Base-by-base conservation (phyloP, 2,797 vertebrate species). In the Labeo calbasu region DNA sequence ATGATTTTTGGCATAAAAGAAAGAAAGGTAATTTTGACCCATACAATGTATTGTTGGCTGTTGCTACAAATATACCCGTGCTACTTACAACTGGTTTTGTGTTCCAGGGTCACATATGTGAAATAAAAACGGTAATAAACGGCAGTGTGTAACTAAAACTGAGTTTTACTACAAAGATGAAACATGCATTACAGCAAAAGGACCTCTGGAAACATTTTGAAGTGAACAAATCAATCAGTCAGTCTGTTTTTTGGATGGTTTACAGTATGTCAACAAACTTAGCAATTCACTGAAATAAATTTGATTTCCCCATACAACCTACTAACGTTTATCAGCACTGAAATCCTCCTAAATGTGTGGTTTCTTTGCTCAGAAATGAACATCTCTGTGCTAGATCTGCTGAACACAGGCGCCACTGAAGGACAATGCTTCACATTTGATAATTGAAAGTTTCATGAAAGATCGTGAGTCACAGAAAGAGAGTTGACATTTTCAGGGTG, bases 401-500 rank as follows among this genome's bases (percentile, higher is more conserved):
- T 32, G 40, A 72, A 70, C 78, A 69, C 32, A 25, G 61, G 61
- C 25, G 6, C 6, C 25, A 65, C 61, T 32, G 61, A 65, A 65
- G 25, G 61, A 65, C 14, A 65, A 9, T 43, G 68, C 23, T 72
- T 81, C 55, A 61, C 17, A n/a, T 48, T 43, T 72, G 40, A 81
- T 59, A 32, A 81, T 61, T 81, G 23, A 46, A 43, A 46, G 51
- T 81, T 82, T 61, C 15, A 72, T 82, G 25, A 73, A 73, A 40
- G 43, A 73, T 82, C 21, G 15, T 70, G 79, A 57, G 28, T 71
- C 68, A 71, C 68, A 48, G 53, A 71, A 43, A 63, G 59, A 50
- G 53, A 81, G 53, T 48, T 72, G 68, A 57, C 53, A 72, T 55
- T 71, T 55, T 71, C 68, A 23, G 21, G 43, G n/a, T 81, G 40